Conservation (phyloP, 1,140 invertebrate genomes). For the Ostrea denselamellosa region DNA sequence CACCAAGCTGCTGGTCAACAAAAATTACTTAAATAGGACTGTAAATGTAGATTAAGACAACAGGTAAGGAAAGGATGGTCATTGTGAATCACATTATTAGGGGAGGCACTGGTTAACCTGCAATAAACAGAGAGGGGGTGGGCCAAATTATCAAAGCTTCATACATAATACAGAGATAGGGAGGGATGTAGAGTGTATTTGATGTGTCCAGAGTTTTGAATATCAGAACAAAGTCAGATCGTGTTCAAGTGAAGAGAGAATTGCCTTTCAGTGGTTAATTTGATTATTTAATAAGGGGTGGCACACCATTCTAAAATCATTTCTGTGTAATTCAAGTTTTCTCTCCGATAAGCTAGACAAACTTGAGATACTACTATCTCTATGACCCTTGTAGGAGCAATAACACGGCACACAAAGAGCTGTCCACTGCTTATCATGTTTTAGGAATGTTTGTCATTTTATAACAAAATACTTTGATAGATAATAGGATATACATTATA, state of each 20-base stretch:
- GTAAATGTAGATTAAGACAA: not conserved
- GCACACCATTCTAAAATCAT: conserved; percentile 24
- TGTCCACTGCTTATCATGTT: too few relatives aligned
- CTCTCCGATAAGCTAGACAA: not conserved
- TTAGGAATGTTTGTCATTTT: not conserved
- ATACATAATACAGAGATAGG: not conserved
- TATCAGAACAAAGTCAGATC: not conserved
- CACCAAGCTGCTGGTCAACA: not conserved
- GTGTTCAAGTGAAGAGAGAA: not conserved
- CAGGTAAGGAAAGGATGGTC: not conserved
- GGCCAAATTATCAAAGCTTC: conserved; percentile 16
- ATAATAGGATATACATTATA: not conserved
- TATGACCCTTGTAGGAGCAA: not conserved
- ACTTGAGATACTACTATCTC: conserved; percentile 10
- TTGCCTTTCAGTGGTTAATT: conserved; percentile 15
- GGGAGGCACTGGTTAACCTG: not conserved
- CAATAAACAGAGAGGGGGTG: not conserved
- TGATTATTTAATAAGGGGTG: conserved; percentile 36
- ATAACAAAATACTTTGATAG: not conserved
- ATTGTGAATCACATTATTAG: not conserved
- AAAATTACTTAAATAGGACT: not conserved
- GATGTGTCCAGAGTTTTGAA: conserved; percentile 9
- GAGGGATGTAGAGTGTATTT: not conserved
- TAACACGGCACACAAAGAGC: not conserved
- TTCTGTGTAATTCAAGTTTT: conserved; percentile 27